phyloP scores from a whole-genome alignment of 2,113 vertebrate species.

The Lamprologus tigripictilis region DNA sequence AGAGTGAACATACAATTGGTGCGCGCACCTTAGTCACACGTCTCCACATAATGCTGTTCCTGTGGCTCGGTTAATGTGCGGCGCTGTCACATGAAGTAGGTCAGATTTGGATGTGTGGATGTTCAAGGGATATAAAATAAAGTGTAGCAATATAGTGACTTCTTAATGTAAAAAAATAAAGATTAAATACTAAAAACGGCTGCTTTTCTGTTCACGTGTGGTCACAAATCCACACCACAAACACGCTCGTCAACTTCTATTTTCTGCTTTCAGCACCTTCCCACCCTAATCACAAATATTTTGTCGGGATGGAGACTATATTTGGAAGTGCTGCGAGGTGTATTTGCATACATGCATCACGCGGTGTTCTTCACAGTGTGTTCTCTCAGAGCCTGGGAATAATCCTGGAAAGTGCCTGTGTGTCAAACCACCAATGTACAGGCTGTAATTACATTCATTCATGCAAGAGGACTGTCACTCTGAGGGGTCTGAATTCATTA shows the following conservation, averaged over 20 bases:
- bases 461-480: neutral
- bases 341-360: neutral
- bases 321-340: slow-evolving; percentile 5
- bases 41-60: neutral
- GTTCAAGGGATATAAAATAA: neutral
- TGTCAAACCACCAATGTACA: neutral
- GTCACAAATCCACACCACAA: neutral
- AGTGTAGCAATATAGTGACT: neutral
- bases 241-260: neutral
- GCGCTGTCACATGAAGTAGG: neutral
- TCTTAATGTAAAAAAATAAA: neutral
- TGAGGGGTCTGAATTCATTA: slow-evolving; percentile 15
- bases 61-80: neutral
- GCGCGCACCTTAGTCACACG: neutral
- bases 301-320: neutral
- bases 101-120: neutral
- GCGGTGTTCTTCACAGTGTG: neutral
- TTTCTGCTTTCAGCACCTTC: slow-evolving; percentile 1
- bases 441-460: slow-evolving; percentile 32
- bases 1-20: neutral
- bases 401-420: neutral
- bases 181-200: neutral
- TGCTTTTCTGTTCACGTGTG: neutral
- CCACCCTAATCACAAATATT: neutral
- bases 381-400: neutral